A percentile compares a stretch with the other conserved stretches of the same genome.
Conservation (phyloP, 2,113 vertebrate species). For the Proterorhinus semilunaris region DNA sequence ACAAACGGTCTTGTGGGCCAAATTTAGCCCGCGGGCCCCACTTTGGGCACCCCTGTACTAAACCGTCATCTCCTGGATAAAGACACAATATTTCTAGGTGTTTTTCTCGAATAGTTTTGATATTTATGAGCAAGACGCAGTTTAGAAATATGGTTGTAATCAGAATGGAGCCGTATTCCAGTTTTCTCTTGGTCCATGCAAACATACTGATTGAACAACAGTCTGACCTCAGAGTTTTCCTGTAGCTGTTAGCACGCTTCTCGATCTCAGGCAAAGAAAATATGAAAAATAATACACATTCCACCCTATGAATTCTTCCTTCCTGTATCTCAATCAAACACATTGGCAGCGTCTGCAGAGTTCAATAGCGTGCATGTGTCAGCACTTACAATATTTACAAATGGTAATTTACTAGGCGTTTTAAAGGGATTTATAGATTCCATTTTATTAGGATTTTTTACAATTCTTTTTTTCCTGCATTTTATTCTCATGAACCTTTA, state of each 20-base stretch:
- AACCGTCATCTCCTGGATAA: too few species aligned
- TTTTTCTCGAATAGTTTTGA: too few species aligned
- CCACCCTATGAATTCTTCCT: constrained; percentile 32
- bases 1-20: too few species aligned
- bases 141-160: too few species aligned
- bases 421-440: not conserved
- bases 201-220: constrained; percentile 56
- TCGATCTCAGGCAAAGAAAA: constrained; percentile 39
- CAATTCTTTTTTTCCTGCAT: too few species aligned
- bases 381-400: not conserved
- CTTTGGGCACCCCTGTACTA: too few species aligned
- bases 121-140: too few species aligned
- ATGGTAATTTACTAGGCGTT: not conserved
- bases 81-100: too few species aligned
- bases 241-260: constrained; percentile 37
- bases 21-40: too few species aligned
- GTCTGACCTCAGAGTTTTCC: constrained; percentile 41
- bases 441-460: too few species aligned
- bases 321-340: constrained; percentile 53
- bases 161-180: too few species aligned
- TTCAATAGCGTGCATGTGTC: constrained; percentile 27
- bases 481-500: too few species aligned
- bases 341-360: constrained; percentile 36
- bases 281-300: constrained; percentile 18
- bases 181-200: constrained; percentile 4